Evolutionary conservation across 2,888 invertebrate genomes (phyloP), one percentile per base, ranked within the genome.

Genomic region (Ecliptopera silaceata): DNA sequence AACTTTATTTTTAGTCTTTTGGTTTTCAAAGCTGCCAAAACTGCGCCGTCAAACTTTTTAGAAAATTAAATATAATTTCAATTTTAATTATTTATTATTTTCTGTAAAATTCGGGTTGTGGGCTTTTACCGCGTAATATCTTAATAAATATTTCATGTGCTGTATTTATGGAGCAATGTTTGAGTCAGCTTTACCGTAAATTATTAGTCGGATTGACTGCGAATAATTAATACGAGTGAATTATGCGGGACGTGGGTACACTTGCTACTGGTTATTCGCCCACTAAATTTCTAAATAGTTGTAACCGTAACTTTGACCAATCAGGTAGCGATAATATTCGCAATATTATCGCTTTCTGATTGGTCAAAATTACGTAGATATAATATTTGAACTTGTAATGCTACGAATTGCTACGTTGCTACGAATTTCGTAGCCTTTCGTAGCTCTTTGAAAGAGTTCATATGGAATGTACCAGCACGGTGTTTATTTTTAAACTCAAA

Each of bases 171-270:
- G 1, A 36, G 10, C 3, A 15, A 36, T 10, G 15, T 3, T 13
- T 34, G 12, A 36, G 15, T 36, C 1, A 36, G 15, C 36, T 36
- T 52, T 20, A n/a, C n/a, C 20, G 22, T 75, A 70, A 75, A 79
- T 77, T 74, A 75, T 71, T 71, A 72, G 68, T 59, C 46, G 52
- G 56, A 59, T 64, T 42, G 62, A 56, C 48, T 26, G 59, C n/a
- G 52, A 60, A 59, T 65, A 50, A 63, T 65, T 61, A 46, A 62
- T 42, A 59, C 45, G 47, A 53, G 54, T 55, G 44, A 61, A 59
- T 59, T 60, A 57, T 63, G 55, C 49, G 50, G 55, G 48, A 52
- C 46, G 36, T 18, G 48, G 57, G 41, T 46, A 50, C 42, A 31
- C 11, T 39, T 39, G 39, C 18, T 18, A 18, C 4, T 18, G 38